Percentiles rank a stretch among this genome's conserved stretches.
phyloP scores from a whole-genome alignment of 1,140 invertebrate species.

The Caenorhabditis remanei region DNA sequence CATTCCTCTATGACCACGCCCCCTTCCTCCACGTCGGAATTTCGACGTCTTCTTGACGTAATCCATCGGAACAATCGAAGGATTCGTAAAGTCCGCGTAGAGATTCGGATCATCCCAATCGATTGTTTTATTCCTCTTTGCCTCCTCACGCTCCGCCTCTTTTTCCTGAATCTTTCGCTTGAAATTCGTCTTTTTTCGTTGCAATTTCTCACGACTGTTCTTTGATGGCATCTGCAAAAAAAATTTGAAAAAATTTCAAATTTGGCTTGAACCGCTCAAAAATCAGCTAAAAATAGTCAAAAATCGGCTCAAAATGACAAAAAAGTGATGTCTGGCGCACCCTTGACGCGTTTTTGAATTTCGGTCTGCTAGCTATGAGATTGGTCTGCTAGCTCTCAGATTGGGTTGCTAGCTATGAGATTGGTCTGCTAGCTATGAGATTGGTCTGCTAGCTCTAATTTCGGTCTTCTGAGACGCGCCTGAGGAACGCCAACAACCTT shows the following conservation, averaged over 20 bases:
- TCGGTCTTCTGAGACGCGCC: no score
- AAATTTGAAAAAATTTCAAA: neutral
- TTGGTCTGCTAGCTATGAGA: no score
- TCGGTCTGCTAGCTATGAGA: no score
- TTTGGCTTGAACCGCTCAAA: neutral
- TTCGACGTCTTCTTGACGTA: neutral
- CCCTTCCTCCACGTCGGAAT: neutral
- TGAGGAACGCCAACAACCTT: neutral
- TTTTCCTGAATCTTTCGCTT: slow-evolving; percentile 2
- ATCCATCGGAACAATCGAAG: neutral
- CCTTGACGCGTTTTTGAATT: no score
- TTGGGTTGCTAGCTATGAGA: no score
- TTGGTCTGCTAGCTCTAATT: no score
- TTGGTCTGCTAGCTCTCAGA: no score
- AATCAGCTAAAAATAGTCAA: no score
- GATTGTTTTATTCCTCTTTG: neutral
- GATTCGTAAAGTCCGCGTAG: slow-evolving; percentile 39
- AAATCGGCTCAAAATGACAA: no score
- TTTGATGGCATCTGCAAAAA: neutral
- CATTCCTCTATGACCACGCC: neutral
- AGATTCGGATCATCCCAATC: slow-evolving; percentile 42
- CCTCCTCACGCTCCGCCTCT: neutral
- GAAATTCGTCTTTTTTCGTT: neutral
- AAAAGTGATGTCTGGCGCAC: no score
- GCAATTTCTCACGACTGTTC: neutral